These are phyloP conservation scores for Reticulitermes speratus DNA, from an alignment of 1,140 invertebrate species.

Conservation along the genomic window DNA sequence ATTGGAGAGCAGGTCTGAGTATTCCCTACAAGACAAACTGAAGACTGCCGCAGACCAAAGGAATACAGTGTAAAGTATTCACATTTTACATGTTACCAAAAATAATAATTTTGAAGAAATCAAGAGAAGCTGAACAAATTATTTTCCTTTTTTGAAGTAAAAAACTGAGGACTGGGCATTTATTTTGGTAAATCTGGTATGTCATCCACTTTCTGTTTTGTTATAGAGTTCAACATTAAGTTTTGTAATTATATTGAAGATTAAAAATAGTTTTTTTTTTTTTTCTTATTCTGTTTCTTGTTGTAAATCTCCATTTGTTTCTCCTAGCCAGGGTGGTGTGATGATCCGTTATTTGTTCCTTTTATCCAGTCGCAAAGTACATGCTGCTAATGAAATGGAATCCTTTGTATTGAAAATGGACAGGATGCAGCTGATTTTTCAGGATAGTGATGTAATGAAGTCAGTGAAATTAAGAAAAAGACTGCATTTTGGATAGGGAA, in stretches of 20 bases:
- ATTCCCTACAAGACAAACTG: background rate
- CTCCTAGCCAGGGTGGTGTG: no score
- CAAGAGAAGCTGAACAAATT: background rate
- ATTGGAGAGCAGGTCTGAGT: background rate
- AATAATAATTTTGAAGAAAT: background rate
- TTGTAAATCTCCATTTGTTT: background rate
- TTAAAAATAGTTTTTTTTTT: background rate
- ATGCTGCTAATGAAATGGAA: no score
- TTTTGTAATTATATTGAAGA: slow-evolving; percentile 15
- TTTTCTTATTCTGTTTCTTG: background rate
- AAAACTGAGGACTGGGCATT: slow-evolving; percentile 7
- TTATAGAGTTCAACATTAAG: background rate
- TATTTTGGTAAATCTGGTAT: background rate
- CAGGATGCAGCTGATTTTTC: no score
- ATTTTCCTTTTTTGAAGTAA: slow-evolving; percentile 12
- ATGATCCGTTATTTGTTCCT: no score
- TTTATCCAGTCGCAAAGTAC: no score
- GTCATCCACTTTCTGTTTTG: background rate
- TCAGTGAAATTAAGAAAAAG: no score
- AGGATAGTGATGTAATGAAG: no score
- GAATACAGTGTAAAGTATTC: background rate
- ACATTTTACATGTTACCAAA: background rate
- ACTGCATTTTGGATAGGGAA: no score
- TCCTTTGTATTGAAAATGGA: no score
- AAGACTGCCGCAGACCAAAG: background rate